Evolutionary conservation across 1,140 invertebrate genomes (phyloP), one percentile per base, ranked within the genome.

Genomic region (Caenorhabditis latens): DNA sequence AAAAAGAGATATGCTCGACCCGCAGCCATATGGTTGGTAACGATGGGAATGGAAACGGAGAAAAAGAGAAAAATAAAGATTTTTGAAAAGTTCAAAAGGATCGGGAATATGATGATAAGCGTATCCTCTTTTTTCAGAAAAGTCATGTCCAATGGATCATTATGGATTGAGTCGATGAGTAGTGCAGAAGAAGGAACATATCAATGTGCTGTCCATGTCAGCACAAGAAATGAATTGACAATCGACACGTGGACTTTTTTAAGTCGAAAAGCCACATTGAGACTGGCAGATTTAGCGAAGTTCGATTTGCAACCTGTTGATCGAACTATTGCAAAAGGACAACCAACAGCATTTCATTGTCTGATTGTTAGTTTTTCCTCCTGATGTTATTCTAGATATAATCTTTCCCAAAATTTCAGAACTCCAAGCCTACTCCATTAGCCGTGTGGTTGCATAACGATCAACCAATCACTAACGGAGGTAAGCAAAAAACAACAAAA

Each of bases 121-220:
- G 32, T 50, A 24, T 4, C 42, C 43, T 21, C 32, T 53, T 43
- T 21, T 32, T 89, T 67, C 63, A 89, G 89, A 50, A 55, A 67
- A 46, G 53, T 90, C n/a, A 71, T 88, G 16, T 75, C 55, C 4
- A 90, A 90, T 75, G 89, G 86, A 6, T 88, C 86, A 50, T 75
- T 90, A 19, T 53, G 71, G 82, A 87, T 89, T 32, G 84, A 79
- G 48, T 58, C 79, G 24, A 19, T 75, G 9, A 67, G 46, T n/a
- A 40, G 75, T 50, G 58, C 61, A 21, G 79, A 90, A 32, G 86
- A 90, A 43, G 89, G 89, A 48, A 58, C 67, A 19, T 90, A 90
- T 75, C 89, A 90, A 84, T 90, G 89, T 61, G 89, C 88, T 11
- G 89, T 90, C 9, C 65, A 88, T 82, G 86, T 90, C 16, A 90